A percentile compares a stretch with the other conserved stretches of the same genome.
phyloP scores from a whole-genome alignment of 2,888 invertebrate species.

The Amorpha juglandis region DNA sequence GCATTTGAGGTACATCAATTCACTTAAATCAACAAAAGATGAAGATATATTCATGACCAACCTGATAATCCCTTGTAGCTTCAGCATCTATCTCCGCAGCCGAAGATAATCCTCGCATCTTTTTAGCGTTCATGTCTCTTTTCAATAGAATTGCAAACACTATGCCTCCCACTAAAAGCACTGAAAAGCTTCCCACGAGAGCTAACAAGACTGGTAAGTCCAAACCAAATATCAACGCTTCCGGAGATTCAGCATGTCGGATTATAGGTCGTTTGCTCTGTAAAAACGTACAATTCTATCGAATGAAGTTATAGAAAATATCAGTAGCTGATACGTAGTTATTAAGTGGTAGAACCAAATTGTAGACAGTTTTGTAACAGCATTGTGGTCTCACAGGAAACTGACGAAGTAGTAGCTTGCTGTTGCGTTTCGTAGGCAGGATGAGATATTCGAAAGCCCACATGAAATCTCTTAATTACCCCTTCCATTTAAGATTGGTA shows the following conservation, averaged over 20 bases:
- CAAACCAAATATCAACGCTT: slow-evolving; percentile 50
- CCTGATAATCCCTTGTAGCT: slow-evolving; percentile 96
- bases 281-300: background rate
- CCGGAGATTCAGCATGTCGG: slow-evolving; percentile 12
- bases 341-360: too few relatives aligned
- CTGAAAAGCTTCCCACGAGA: slow-evolving; percentile 67
- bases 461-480: too few relatives aligned
- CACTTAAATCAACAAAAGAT: too few relatives aligned
- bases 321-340: background rate
- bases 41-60: slow-evolving; percentile 46
- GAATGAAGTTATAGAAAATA: background rate
- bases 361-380: too few relatives aligned
- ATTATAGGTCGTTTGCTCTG: slow-evolving; percentile 25
- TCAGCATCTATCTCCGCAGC: slow-evolving; percentile 89
- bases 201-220: slow-evolving; percentile 69
- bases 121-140: slow-evolving; percentile 89
- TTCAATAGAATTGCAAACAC: slow-evolving; percentile 85
- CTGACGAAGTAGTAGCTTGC: too few relatives aligned
- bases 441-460: too few relatives aligned
- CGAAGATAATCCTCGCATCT: slow-evolving; percentile 90
- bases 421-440: too few relatives aligned
- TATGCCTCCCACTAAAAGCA: slow-evolving; percentile 68
- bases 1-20: too few relatives aligned
- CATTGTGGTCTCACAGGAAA: too few relatives aligned
- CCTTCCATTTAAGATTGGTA: too few relatives aligned